Base-by-base conservation (phyloP, 2,888 invertebrate species). In the Monoplex corrugatus region DNA sequence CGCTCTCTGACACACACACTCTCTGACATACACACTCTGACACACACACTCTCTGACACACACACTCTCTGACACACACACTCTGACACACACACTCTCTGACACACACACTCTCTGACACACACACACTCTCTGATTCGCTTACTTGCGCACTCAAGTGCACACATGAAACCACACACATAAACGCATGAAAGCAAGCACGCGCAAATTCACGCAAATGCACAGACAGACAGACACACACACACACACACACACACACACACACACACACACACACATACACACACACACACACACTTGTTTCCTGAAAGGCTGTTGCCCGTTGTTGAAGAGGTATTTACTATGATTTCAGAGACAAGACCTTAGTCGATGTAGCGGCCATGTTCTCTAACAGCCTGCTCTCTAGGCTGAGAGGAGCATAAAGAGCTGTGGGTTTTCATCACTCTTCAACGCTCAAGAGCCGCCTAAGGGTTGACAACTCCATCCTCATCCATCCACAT, bases 321-420 rank as follows among this genome's bases (percentile, higher is more conserved):
- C n/a, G n/a, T 72, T 72, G 23, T 19, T 72, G 35, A 32, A 6
- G 38, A 72, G 35, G 45, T 44, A 40, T 82, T 82, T 82, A 16
- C 45, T n/a, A 10, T 82, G 45, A 82, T 82, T 82, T 82, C 82
- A 44, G 82, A 40, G 72, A 44, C 43, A n/a, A 45, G 82, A 82
- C 40, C 44, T 40, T 38, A 44, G 82, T 82, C 82, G 38, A 82
- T 40, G 44, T n/a, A n/a, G 28, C 43, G 8, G 82, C 40, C 82
- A 44, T 82, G 45, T 45, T 82, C 45, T 32, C 45, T 45, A 82
- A 82, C 82, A 16, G 45, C n/a, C n/a, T 23, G 82, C 82, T 45
- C 82, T 82, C 32, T 82, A 82, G n/a, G 44, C n/a, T 45, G 82
- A 82, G 82, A 82, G 82, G 82, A n/a, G 82, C 82, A 45, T 45